phyloP scores from a whole-genome alignment of 2,888 invertebrate genomes.

The Trileptium ribeirensis region DNA sequence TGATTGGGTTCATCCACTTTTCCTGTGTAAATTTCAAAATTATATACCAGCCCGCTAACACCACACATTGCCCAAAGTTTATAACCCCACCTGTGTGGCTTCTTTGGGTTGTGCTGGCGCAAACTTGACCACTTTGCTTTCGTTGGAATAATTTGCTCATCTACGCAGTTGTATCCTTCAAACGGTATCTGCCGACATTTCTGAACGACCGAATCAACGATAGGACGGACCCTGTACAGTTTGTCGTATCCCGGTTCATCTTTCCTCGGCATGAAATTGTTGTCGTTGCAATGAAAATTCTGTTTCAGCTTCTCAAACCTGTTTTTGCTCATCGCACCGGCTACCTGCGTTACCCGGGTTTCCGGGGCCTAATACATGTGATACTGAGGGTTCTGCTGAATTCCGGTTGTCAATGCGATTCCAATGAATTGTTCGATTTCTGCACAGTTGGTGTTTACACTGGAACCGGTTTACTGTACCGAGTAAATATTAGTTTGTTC shows the following conservation, averaged over 20 bases:
- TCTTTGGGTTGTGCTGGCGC: constrained; percentile 12
- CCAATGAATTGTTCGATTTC: neutral
- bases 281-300: neutral
- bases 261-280: neutral
- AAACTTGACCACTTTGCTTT: constrained; percentile 29
- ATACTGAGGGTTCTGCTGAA: neutral
- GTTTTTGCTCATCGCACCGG: neutral
- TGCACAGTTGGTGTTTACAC: neutral
- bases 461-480: neutral
- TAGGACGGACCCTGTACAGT: constrained; percentile 31
- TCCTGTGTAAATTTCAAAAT: constrained; percentile 9
- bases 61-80: neutral
- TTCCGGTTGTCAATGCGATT: neutral
- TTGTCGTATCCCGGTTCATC: constrained; percentile 2
- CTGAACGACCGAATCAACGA: constrained; percentile 5
- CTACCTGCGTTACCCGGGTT: neutral
- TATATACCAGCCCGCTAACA: constrained; percentile 9
- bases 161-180: constrained; percentile 29
- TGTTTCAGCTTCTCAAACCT: neutral
- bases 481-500: neutral
- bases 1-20: neutral
- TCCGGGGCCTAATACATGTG: neutral
- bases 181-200: constrained; percentile 11
- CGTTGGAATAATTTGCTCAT: constrained; percentile 34
- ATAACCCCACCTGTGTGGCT: constrained; percentile 12